Evolutionary conservation across 2,113 vertebrate genomes (phyloP).

Genomic region (Orycteropus afer): DNA sequence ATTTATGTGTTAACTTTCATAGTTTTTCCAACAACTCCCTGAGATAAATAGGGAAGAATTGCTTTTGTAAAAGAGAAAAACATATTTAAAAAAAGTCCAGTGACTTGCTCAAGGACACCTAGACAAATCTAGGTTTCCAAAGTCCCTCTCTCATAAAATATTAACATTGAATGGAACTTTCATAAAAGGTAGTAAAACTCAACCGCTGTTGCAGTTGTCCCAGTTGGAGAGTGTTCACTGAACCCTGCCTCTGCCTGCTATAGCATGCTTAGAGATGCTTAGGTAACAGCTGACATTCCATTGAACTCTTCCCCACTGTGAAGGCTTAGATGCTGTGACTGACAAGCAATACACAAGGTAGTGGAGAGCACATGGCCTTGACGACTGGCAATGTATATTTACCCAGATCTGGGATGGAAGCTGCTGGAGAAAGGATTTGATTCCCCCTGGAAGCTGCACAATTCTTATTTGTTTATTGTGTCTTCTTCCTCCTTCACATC

Average conservation of each 20-base stretch:
- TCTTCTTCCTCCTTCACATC: background rate
- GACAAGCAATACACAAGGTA: background rate
- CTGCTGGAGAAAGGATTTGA: background rate
- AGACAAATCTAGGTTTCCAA: background rate
- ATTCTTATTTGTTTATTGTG: background rate
- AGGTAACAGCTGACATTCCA: background rate
- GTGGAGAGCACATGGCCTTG: background rate
- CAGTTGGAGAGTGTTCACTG: background rate
- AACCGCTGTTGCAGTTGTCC: background rate
- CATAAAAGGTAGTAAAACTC: background rate
- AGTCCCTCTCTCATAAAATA: background rate
- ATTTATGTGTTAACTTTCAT: background rate
- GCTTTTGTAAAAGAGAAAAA: conserved; percentile 6
- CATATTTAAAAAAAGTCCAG: background rate
- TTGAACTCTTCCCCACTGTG: background rate
- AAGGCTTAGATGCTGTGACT: background rate
- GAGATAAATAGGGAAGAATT: background rate
- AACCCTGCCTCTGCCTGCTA: background rate
- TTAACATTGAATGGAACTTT: background rate
- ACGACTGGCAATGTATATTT: background rate
- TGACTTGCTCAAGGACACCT: background rate
- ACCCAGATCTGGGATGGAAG: background rate
- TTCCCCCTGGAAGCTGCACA: background rate
- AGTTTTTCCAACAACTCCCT: background rate
- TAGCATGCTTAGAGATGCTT: background rate